Evolutionary conservation across 1,140 invertebrate genomes (phyloP), one percentile per base, ranked within the genome.

Genomic region (Solenopsis fugax): DNA sequence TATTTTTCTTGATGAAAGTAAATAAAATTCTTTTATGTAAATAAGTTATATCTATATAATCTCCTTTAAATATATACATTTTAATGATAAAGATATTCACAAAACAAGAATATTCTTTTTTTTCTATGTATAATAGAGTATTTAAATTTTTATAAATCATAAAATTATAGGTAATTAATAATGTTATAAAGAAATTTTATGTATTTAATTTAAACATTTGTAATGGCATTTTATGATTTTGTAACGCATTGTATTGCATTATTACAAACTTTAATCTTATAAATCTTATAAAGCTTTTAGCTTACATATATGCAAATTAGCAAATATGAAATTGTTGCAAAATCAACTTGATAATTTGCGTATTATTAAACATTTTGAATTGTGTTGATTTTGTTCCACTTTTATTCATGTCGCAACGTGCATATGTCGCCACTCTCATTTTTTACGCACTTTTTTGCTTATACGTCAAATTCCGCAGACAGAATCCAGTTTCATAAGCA

Each of bases 391-490:
- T 81, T 9, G 2, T 73, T 73, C 41, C 41, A 60, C n/a, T 82
- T 73, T 37, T 3, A 37, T 84, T 75, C 13, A 50, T 84, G 41
- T 84, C 3, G 54, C 69, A 75, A 75, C 7, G 13, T 62, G 48
- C 34, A 13, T 13, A 54, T 65, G 62, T 81, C 34, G 13, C 24
- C 69, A 60, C 12, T 62, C 12, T n/a, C 18, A 48, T 21, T 65
- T 56, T 71, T 45, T 48, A 72, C 37, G 37, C 24, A 73, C 18
- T 41, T 73, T 75, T 75, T 75, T 9, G 80, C 80, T 84, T 84
- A 41, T 75, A 13, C n/a, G 13, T 60, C 18, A 84, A 84, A 84
- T 84, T 84, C 69, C 58, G 4, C 29, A 41, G 18, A 50, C 29
- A 24, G 41, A 41, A 58, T 84, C 18, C 37, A 82, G 1, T 62